phyloP scores from a whole-genome alignment of 2,888 invertebrate genomes.

The Macroteleia sp. region DNA sequence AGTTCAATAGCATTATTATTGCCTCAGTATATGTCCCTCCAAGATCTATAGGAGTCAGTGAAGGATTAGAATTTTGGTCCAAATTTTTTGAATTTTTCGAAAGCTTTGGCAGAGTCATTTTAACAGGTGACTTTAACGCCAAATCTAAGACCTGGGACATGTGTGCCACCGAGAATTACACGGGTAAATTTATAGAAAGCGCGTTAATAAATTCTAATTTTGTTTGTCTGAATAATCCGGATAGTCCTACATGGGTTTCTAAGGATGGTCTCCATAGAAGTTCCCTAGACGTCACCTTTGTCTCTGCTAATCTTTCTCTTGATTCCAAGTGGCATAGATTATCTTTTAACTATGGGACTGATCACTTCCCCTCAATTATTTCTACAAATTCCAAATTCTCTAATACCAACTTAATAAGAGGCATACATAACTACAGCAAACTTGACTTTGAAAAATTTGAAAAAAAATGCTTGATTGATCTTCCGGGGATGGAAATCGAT shows the following conservation, averaged over 20 bases:
- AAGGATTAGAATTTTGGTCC: neutral
- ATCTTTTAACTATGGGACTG: constrained; percentile 3
- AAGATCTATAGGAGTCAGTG: neutral
- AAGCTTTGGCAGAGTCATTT: neutral
- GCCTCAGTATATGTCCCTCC: neutral
- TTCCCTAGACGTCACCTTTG: constrained; percentile 4
- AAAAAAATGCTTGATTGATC: neutral
- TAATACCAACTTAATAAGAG: neutral
- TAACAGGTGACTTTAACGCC: constrained; percentile 5
- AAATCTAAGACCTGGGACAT: constrained; percentile 5
- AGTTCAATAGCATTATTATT: neutral
- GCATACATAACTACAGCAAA: neutral
- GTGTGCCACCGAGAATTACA: neutral
- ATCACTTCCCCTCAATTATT: constrained; percentile 4
- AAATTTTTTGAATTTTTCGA: neutral
- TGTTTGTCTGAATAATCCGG: constrained; percentile 16
- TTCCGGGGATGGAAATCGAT: neutral
- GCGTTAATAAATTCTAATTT: constrained; percentile 7
- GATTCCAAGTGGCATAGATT: neutral
- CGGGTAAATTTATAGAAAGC: neutral
- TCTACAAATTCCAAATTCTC: neutral
- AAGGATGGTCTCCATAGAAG: neutral
- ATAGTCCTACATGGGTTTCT: constrained; percentile 3
- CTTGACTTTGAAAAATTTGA: neutral
- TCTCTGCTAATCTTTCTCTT: neutral